A percentile compares a stretch with the other conserved stretches of the same genome.
Conservation (phyloP, 2,797 vertebrate genomes). For the Trematomus bernacchii region DNA sequence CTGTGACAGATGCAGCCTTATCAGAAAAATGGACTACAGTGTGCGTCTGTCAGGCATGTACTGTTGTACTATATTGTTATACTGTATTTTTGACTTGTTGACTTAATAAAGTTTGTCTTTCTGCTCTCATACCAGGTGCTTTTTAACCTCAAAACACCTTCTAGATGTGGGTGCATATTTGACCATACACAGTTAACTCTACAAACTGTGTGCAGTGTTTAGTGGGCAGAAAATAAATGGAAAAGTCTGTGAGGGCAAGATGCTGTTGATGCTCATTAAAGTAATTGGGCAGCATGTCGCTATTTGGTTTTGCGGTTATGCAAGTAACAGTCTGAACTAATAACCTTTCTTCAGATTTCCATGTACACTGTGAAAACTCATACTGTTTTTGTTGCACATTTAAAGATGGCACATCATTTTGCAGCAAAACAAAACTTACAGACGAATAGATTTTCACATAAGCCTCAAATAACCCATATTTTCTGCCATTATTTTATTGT, state of each 20-base stretch:
- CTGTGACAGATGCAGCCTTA: background rate
- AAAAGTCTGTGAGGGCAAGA: background rate
- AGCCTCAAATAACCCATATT: background rate
- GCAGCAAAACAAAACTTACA: background rate
- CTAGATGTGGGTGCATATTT: background rate
- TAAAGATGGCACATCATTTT: too few relatives aligned
- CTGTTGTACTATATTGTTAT: background rate
- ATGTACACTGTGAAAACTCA: background rate
- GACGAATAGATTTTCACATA: background rate
- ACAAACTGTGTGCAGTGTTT: background rate
- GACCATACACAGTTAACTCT: background rate
- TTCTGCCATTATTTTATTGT: background rate
- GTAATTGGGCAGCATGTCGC: background rate
- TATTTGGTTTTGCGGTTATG: constrained; percentile 9
- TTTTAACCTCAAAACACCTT: background rate
- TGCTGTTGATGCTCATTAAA: background rate
- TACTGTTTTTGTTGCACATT: background rate
- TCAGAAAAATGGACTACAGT: background rate
- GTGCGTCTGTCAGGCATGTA: background rate
- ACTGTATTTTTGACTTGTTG: background rate
- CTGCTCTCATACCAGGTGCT: background rate
- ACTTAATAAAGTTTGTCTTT: background rate
- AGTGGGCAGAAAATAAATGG: background rate
- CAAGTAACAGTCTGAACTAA: background rate
- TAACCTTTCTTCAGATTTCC: background rate